Conservation (phyloP, 2,797 vertebrate species). For the Sebastes miniatus region DNA sequence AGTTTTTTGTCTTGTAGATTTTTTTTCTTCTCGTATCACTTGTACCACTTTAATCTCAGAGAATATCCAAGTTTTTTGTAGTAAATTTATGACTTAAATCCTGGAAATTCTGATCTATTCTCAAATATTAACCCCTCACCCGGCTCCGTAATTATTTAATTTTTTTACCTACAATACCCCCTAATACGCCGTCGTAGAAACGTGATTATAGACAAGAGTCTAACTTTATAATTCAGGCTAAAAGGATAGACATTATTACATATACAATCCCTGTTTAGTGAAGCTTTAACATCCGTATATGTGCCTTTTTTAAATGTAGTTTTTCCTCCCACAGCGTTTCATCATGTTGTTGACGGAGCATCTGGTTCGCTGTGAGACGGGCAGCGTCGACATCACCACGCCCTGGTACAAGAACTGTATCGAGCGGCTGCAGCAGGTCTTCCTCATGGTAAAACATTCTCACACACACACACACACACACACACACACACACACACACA, state of each 20-base stretch:
- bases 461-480: neutral
- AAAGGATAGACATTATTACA: neutral
- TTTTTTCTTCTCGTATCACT: too few species aligned
- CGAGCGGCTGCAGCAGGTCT: slow-evolving; percentile 96
- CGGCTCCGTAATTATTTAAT: too few species aligned
- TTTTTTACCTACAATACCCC: neutral
- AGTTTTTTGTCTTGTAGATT: too few species aligned
- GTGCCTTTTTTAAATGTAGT: neutral
- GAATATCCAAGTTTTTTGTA: too few species aligned
- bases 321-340: slow-evolving; percentile 86
- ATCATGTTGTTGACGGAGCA: slow-evolving; percentile 99
- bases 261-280: neutral
- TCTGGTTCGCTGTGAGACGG: slow-evolving; percentile 94
- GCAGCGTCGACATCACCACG: slow-evolving; percentile 91
- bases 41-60: too few species aligned
- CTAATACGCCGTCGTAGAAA: neutral
- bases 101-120: neutral
- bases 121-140: neutral
- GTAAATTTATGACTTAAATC: too few species aligned
- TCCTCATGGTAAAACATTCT: slow-evolving; percentile 87
- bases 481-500: neutral
- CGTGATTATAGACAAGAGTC: neutral
- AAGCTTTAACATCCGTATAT: neutral
- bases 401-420: slow-evolving; percentile 98
- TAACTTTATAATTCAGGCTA: neutral